Conservation (phyloP, 1,140 invertebrate genomes). For the Cydia splendana region DNA sequence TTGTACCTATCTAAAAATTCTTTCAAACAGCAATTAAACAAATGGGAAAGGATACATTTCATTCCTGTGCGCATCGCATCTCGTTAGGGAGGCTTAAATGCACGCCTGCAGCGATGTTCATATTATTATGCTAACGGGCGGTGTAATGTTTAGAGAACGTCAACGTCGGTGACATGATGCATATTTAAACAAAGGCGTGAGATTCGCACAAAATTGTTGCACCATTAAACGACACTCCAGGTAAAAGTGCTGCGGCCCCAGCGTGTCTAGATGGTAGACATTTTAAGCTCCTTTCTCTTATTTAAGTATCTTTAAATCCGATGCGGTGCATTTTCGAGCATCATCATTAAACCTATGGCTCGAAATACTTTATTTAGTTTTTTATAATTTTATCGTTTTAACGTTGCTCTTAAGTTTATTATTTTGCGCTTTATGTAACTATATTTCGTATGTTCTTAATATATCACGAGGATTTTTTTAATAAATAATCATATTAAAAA, state of each 20-base stretch:
- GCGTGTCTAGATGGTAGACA: conserved; percentile 9
- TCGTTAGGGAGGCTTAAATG: conserved; percentile 76
- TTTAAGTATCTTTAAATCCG: not conserved
- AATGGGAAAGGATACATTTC: conserved; percentile 62
- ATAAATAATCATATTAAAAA: too few species aligned
- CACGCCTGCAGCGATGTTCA: conserved; percentile 70
- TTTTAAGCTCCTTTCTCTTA: conserved; percentile 23
- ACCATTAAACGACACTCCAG: conserved; percentile 61
- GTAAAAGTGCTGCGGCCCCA: conserved; percentile 51
- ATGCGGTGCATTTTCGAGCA: not conserved
- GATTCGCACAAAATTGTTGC: conserved; percentile 54
- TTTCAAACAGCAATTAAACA: conserved; percentile 6
- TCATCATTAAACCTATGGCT: not conserved
- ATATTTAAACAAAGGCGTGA: conserved; percentile 74
- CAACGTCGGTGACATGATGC: conserved; percentile 71
- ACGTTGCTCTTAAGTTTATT: too few species aligned
- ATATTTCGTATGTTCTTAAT: too few species aligned
- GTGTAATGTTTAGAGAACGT: conserved; percentile 77
- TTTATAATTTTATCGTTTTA: not conserved
- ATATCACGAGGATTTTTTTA: too few species aligned
- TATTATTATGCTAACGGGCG: conserved; percentile 76
- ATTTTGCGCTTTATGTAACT: too few species aligned
- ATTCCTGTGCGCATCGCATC: conserved; percentile 65
- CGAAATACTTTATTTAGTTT: not conserved
- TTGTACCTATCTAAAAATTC: too few species aligned